phyloP scores from a whole-genome alignment of 2,888 invertebrate species.

The Amphimallon solstitiale region DNA sequence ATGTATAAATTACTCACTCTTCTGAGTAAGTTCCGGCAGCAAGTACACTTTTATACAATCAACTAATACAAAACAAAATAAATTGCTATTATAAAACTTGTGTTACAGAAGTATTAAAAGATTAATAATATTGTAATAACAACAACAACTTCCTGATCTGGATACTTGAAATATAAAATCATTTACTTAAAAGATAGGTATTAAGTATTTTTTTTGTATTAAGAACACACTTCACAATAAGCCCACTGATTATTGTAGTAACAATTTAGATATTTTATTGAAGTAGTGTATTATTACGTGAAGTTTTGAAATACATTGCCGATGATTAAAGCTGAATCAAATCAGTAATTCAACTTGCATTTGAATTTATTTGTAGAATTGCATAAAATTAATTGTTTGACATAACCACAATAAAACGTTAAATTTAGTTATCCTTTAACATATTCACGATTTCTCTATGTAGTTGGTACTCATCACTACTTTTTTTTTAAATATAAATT shows the following conservation, averaged over 20 bases:
- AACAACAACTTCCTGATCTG: slow-evolving; percentile 20
- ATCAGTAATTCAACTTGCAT: no score
- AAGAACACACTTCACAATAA: slow-evolving; percentile 9
- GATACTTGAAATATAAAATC: slow-evolving; percentile 18
- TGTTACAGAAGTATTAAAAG: slow-evolving; percentile 22
- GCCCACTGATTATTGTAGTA: background rate
- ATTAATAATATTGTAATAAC: slow-evolving; percentile 21
- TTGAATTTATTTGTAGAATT: no score
- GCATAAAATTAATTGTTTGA: no score
- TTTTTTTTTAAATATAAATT: no score
- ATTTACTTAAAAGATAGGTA: background rate
- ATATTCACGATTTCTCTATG: no score
- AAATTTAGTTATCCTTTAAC: no score
- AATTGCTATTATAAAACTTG: slow-evolving; percentile 9
- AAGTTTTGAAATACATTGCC: no score
- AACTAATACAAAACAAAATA: background rate
- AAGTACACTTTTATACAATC: slow-evolving; percentile 6
- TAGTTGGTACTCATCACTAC: no score
- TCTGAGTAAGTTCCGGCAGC: slow-evolving; percentile 11
- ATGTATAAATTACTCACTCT: background rate
- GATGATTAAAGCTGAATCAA: no score
- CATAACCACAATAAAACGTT: no score
- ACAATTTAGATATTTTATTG: background rate
- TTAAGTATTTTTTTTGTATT: slow-evolving; percentile 4
- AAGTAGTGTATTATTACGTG: background rate